phyloP scores from a whole-genome alignment of 2,113 vertebrate genomes.

The Ptychochromis oligacanthus region DNA sequence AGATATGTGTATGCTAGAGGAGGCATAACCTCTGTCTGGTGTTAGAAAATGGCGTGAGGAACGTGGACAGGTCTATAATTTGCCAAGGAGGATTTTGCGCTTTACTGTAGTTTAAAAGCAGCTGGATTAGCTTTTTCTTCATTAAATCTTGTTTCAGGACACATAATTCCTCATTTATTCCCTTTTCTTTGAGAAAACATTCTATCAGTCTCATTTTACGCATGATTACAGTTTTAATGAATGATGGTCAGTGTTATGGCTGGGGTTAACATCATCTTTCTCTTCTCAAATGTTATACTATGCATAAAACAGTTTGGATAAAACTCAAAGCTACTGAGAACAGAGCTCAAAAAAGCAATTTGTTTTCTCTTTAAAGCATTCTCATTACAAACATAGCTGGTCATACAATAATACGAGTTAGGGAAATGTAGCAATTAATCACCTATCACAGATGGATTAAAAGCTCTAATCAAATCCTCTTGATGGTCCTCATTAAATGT shows the following conservation, averaged over 20 bases:
- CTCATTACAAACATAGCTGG: slow-evolving; percentile 65
- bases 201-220: slow-evolving; percentile 95
- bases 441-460: slow-evolving; percentile 55
- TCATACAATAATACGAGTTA: slow-evolving; percentile 48
- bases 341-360: slow-evolving; percentile 56
- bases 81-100: slow-evolving; percentile 81
- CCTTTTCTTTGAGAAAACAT: slow-evolving; percentile 90
- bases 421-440: slow-evolving; percentile 65
- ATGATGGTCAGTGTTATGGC: slow-evolving; percentile 88
- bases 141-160: slow-evolving; percentile 90
- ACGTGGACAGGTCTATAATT: slow-evolving; percentile 43
- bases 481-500: slow-evolving; percentile 64
- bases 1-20: slow-evolving; percentile 3
- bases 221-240: slow-evolving; percentile 98
- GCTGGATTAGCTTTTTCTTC: slow-evolving; percentile 94
- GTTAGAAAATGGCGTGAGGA: slow-evolving; percentile 51
- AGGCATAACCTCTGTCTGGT: slow-evolving; percentile 46
- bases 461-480: slow-evolving; percentile 38
- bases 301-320: slow-evolving; percentile 61
- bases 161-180: slow-evolving; percentile 88
- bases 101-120: slow-evolving; percentile 81
- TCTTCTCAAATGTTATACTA: slow-evolving; percentile 53
- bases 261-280: slow-evolving; percentile 88
- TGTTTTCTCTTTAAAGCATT: slow-evolving; percentile 62
- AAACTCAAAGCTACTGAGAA: slow-evolving; percentile 48